phyloP scores from a whole-genome alignment of 1,140 invertebrate species.

The Magallana gigas region DNA sequence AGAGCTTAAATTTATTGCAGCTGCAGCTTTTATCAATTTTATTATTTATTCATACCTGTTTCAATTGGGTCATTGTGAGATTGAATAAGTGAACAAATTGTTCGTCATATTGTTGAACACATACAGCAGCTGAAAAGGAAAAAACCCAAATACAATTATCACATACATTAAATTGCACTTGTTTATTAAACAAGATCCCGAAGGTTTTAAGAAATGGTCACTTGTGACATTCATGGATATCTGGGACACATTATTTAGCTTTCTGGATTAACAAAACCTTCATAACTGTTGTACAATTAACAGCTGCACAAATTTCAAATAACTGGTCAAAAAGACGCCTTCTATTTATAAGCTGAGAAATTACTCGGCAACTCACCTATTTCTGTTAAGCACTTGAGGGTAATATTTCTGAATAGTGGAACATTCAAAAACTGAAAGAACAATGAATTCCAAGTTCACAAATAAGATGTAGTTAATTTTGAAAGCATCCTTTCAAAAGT shows the following conservation, averaged over 20 bases:
- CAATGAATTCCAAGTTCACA: background rate
- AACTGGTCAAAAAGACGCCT: background rate
- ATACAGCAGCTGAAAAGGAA: slow-evolving; percentile 86
- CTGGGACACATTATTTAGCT: too few relatives aligned
- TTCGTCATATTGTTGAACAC: slow-evolving; percentile 91
- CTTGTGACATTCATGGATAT: too few relatives aligned
- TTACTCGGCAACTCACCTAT: slow-evolving; percentile 82
- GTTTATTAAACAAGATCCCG: too few relatives aligned
- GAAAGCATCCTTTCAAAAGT: background rate
- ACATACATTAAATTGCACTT: too few relatives aligned
- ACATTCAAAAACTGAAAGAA: slow-evolving; percentile 92
- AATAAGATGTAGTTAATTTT: background rate
- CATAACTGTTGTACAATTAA: too few relatives aligned
- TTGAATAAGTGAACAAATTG: slow-evolving; percentile 93
- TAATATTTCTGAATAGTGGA: slow-evolving; percentile 98
- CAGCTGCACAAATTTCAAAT: background rate
- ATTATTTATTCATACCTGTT: slow-evolving; percentile 80
- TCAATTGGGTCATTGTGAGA: slow-evolving; percentile 93
- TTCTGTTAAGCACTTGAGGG: slow-evolving; percentile 98
- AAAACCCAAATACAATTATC: background rate
- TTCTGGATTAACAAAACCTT: too few relatives aligned
- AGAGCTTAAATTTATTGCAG: too few relatives aligned
- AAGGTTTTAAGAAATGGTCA: too few relatives aligned
- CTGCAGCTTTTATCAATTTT: too few relatives aligned
- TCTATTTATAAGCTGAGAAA: background rate